phyloP scores from a whole-genome alignment of 2,113 vertebrate species.

The Epinephelus moara region DNA sequence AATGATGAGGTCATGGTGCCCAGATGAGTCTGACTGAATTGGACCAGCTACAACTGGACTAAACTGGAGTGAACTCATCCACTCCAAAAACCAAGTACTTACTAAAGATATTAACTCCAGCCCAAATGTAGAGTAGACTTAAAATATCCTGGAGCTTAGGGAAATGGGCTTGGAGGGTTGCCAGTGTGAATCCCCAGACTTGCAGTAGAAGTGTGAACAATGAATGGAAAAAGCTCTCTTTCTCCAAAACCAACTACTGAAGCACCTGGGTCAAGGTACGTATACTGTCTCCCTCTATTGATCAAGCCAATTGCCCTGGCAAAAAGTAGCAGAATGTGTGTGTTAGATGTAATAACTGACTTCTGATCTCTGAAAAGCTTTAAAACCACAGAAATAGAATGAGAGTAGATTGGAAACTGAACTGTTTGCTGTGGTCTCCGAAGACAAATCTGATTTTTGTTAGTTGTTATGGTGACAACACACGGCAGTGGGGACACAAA shows the following conservation, averaged over 20 bases:
- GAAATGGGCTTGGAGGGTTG: neutral
- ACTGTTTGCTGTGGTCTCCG: too few species aligned
- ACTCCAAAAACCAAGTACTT: neutral
- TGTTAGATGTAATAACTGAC: neutral
- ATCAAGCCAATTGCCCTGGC: neutral
- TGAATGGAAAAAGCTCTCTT: neutral
- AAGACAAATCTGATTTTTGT: too few species aligned
- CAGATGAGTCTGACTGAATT: conserved; percentile 6
- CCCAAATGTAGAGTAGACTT: neutral
- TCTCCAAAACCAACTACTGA: neutral
- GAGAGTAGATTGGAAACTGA: too few species aligned
- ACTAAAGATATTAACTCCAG: neutral
- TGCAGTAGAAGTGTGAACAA: neutral
- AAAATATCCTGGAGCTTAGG: neutral
- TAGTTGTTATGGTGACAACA: too few species aligned
- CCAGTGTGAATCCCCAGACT: conserved; percentile 1
- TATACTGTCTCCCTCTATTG: neutral
- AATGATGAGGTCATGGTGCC: conserved; percentile 14
- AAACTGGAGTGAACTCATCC: neutral
- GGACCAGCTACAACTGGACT: neutral
- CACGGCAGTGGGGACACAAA: too few species aligned
- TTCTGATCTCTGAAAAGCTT: neutral
- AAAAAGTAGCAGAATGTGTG: neutral
- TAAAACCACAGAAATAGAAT: neutral
- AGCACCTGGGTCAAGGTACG: neutral